These are phyloP conservation scores for Papilio helenus DNA, from an alignment of 1,140 invertebrate species.

Conservation along the genomic window DNA sequence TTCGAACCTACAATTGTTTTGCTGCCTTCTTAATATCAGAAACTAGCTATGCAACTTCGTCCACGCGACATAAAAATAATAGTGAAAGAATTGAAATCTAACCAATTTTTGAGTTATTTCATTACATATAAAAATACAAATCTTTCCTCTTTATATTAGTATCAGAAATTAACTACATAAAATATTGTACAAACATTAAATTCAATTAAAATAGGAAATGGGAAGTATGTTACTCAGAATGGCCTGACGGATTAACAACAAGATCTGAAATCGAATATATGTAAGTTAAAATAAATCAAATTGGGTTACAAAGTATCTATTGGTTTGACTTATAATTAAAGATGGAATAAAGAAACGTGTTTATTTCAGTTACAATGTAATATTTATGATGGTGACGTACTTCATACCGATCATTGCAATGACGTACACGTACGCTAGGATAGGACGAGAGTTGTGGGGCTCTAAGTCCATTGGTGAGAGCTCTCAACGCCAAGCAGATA, in stretches of 20 bases:
- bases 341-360: background rate
- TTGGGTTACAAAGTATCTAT: no score
- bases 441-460: conserved; percentile 96
- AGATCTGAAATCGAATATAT: conserved; percentile 89
- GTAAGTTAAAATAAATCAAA: conserved; percentile 84
- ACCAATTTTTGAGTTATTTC: no score
- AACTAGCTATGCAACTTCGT: no score
- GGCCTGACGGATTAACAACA: conserved; percentile 90
- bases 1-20: background rate
- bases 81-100: no score
- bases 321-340: background rate
- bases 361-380: conserved; percentile 91
- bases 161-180: no score
- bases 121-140: no score
- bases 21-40: conserved; percentile 9
- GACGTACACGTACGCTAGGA: conserved; percentile 94
- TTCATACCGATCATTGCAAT: conserved; percentile 96
- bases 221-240: conserved; percentile 90
- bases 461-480: conserved; percentile 97
- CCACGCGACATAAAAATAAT: no score
- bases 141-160: no score
- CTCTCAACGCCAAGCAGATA: conserved; percentile 94
- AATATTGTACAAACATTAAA: no score
- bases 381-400: conserved; percentile 95
- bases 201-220: no score